These are phyloP conservation scores for Musca vetustissima DNA, from an alignment of 1,140 invertebrate genomes.

Conservation along the genomic window DNA sequence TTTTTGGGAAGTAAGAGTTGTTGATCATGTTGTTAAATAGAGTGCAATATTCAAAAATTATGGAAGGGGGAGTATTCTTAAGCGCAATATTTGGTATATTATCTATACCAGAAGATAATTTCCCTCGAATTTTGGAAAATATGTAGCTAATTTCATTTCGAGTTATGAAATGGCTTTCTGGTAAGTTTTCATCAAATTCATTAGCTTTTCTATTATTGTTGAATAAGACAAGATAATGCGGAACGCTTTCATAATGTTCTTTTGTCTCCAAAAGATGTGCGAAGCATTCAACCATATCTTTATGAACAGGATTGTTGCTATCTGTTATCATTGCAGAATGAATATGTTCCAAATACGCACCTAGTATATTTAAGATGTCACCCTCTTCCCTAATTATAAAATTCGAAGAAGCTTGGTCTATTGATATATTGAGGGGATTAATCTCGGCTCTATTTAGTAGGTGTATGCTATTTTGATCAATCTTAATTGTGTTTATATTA, in stretches of 20 bases:
- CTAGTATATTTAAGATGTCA: not conserved
- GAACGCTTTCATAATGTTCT: not conserved
- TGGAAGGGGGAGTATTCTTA: not conserved
- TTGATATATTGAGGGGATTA: not conserved
- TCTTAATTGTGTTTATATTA: not conserved
- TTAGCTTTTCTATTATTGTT: slow-evolving; percentile 1
- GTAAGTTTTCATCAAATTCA: not conserved
- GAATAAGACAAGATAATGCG: not conserved
- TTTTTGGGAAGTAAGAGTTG: not conserved
- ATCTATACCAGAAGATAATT: slow-evolving; percentile 8
- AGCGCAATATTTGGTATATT: not conserved
- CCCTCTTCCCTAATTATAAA: not conserved
- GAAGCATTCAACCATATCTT: not conserved
- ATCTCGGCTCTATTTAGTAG: not conserved
- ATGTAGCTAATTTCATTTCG: not conserved
- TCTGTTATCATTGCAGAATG: not conserved
- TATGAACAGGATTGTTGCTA: not conserved
- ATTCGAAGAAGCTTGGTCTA: not conserved
- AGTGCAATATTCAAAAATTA: slow-evolving; percentile 4
- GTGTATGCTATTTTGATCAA: not conserved
- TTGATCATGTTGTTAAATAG: slow-evolving; percentile 14
- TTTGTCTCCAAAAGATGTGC: not conserved
- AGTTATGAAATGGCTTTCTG: not conserved
- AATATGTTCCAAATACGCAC: not conserved
- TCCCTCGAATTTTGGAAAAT: not conserved